phyloP scores from a whole-genome alignment of 2,888 invertebrate species.

The Zhuqinia jingwanae region DNA sequence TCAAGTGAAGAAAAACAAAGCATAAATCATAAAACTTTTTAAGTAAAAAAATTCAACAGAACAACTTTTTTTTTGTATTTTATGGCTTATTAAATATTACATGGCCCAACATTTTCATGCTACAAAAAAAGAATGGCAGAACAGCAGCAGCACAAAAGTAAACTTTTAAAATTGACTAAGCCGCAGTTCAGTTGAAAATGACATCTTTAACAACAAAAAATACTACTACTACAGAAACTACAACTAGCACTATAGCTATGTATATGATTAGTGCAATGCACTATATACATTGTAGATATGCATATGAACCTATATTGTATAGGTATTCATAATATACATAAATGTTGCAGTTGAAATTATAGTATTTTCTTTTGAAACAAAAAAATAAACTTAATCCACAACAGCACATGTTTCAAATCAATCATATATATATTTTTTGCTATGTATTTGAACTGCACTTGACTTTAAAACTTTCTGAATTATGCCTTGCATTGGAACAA shows the following conservation, averaged over 20 bases:
- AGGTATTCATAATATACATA: neutral
- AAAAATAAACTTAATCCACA: neutral
- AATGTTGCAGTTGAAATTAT: neutral
- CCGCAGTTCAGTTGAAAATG: no score
- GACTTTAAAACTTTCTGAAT: neutral
- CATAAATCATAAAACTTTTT: slow-evolving; percentile 41
- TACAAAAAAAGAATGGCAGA: no score
- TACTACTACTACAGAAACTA: no score
- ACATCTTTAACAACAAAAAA: no score
- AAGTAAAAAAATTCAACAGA: slow-evolving; percentile 5
- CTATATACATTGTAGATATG: no score
- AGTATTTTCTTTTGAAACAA: neutral
- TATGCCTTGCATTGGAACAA: slow-evolving; percentile 7
- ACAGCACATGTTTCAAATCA: slow-evolving; percentile 36
- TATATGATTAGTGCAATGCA: no score
- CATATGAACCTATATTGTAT: no score
- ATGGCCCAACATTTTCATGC: no score
- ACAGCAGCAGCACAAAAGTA: no score
- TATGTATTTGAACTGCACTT: no score
- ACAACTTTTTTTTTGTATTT: slow-evolving; percentile 48
- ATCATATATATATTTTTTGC: slow-evolving; percentile 31
- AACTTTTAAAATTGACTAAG: no score
- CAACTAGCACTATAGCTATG: no score
- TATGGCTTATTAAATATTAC: slow-evolving; percentile 12
- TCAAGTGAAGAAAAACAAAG: slow-evolving; percentile 56